Conservation (phyloP, 1,140 invertebrate species). For the Mercenaria mercenaria region DNA sequence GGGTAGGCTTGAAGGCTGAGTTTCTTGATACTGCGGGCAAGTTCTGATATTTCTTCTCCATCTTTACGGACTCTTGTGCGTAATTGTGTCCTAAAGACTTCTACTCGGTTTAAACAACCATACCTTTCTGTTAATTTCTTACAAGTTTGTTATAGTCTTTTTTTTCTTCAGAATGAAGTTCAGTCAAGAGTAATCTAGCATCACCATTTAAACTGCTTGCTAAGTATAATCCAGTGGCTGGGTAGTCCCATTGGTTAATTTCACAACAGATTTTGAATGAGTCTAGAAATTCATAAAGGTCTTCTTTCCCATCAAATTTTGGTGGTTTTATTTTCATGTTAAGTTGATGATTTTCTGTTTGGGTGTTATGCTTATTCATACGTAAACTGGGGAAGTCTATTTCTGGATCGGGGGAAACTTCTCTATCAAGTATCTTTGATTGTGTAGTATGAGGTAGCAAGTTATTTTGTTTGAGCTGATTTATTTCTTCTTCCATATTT, state of each 20-base stretch:
- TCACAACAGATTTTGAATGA: slow-evolving; percentile 21
- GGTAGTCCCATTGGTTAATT: not conserved
- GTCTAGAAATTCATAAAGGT: too few relatives aligned
- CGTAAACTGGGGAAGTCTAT: not conserved
- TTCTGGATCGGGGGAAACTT: not conserved
- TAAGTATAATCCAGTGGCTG: not conserved
- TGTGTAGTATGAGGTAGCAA: too few relatives aligned
- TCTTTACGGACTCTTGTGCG: not conserved
- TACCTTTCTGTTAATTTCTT: not conserved
- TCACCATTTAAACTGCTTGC: not conserved
- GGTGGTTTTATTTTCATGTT: slow-evolving; percentile 18
- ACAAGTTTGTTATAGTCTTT: too few relatives aligned
- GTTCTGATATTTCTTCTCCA: not conserved
- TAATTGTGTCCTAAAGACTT: not conserved
- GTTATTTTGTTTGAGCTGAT: too few relatives aligned
- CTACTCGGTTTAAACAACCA: not conserved
- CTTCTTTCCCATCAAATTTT: slow-evolving; percentile 36
- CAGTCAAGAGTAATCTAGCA: not conserved
- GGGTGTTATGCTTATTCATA: not conserved
- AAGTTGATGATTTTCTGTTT: not conserved
- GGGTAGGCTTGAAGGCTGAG: not conserved
- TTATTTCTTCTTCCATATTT: too few relatives aligned
- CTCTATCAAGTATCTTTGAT: not conserved
- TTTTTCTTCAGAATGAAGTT: too few relatives aligned
- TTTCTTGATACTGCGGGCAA: not conserved